A percentile compares a stretch with the other conserved stretches of the same genome.
Evolutionary conservation across 2,888 invertebrate genomes (phyloP).

Genomic region (Drosophila anceps): DNA sequence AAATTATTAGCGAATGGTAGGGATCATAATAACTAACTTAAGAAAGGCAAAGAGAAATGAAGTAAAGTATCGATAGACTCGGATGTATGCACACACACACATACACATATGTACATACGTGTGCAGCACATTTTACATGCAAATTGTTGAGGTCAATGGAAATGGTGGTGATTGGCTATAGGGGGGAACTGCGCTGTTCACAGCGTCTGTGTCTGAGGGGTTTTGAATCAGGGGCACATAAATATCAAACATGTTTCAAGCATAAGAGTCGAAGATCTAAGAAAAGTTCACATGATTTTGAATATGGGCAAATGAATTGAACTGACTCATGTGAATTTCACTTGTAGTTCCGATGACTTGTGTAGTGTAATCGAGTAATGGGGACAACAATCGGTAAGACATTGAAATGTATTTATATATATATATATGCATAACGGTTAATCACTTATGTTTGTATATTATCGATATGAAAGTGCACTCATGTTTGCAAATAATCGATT

Average conservation of each 20-base stretch:
- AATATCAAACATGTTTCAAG: slow-evolving; percentile 8
- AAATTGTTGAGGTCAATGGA: slow-evolving; percentile 2
- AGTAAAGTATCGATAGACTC: slow-evolving; percentile 10
- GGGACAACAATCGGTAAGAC: slow-evolving; percentile 5
- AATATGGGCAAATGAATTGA: background rate
- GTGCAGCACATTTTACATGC: slow-evolving; percentile 23
- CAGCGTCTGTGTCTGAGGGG: background rate
- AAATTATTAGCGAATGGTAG: slow-evolving; percentile 15
- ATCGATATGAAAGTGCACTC: slow-evolving; percentile 2
- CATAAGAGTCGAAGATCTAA: slow-evolving; percentile 7
- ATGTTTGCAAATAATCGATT: slow-evolving; percentile 6
- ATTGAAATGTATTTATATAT: slow-evolving; percentile 1
- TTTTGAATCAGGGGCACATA: slow-evolving; percentile 1
- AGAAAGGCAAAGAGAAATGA: slow-evolving; percentile 34
- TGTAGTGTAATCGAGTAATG: background rate
- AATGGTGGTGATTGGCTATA: slow-evolving; percentile 11
- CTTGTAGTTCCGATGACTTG: background rate
- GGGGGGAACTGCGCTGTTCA: background rate
- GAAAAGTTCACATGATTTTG: slow-evolving; percentile 21
- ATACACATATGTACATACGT: background rate
- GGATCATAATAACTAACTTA: slow-evolving; percentile 21
- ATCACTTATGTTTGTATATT: background rate
- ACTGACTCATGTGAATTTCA: slow-evolving; percentile 20
- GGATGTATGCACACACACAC: background rate
- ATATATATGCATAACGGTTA: slow-evolving; percentile 3